Percentiles rank a stretch among this genome's conserved stretches.
Conservation (phyloP, 2,113 vertebrate genomes). For the Pelvicachromis taeniatus region DNA sequence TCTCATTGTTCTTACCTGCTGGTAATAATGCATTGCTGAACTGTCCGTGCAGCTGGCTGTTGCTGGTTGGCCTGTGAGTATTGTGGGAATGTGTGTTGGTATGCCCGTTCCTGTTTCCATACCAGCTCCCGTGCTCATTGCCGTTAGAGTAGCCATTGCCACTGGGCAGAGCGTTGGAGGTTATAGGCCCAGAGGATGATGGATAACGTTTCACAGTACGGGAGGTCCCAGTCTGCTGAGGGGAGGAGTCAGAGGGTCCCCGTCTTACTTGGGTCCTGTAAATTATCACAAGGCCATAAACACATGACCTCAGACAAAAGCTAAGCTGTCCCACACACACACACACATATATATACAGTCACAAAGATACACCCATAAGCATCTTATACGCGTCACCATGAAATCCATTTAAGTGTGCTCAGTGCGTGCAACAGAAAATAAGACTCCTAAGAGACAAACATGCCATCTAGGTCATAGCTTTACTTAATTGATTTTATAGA, state of each 20-base stretch:
- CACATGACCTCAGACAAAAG: constrained; percentile 48
- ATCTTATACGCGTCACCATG: constrained; percentile 8
- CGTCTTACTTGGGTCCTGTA: constrained; percentile 80
- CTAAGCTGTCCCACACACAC: not conserved
- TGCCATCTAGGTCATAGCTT: constrained; percentile 43
- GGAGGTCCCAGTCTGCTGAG: constrained; percentile 77
- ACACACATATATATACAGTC: not conserved
- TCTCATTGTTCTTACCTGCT: constrained; percentile 73
- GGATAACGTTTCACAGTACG: constrained; percentile 86
- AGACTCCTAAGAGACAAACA: constrained; percentile 22
- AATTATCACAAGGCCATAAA: constrained; percentile 44
- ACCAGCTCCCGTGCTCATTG: constrained; percentile 26
- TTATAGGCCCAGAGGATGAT: constrained; percentile 77
- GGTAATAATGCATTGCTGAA: constrained; percentile 65
- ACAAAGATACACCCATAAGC: constrained; percentile 3
- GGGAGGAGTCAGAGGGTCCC: constrained; percentile 72
- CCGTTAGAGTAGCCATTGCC: constrained; percentile 42
- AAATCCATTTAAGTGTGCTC: constrained; percentile 37
- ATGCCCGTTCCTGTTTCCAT: constrained; percentile 40
- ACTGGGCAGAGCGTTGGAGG: constrained; percentile 81
- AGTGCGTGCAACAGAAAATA: constrained; percentile 12
- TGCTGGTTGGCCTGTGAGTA: constrained; percentile 57
- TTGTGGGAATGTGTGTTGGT: not conserved
- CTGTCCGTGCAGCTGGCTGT: constrained; percentile 45
- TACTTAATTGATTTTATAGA: constrained; percentile 50